Evolutionary conservation across 2,888 invertebrate species (phyloP).

Genomic region (Xylota segnis): DNA sequence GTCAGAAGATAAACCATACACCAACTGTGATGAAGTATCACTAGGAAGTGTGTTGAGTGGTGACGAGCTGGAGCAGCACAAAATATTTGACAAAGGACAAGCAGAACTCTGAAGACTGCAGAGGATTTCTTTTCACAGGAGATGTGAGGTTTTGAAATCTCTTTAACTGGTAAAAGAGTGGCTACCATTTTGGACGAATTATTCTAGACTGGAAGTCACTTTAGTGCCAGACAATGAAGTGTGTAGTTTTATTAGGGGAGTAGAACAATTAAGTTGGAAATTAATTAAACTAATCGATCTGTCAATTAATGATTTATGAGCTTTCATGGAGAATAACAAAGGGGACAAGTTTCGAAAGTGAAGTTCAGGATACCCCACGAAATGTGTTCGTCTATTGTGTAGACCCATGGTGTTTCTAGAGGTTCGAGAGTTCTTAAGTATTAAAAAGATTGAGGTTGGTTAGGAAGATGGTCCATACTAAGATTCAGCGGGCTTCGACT

Average conservation of each 20-base stretch:
- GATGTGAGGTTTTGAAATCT: not conserved
- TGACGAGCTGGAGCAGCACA: conserved; percentile 57
- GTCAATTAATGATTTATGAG: conserved; percentile 24
- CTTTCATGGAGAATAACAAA: too few relatives aligned
- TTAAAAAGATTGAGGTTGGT: too few relatives aligned
- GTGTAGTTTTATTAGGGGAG: too few relatives aligned
- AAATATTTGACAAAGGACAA: conserved; percentile 35
- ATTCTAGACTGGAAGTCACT: not conserved
- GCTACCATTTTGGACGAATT: conserved; percentile 29
- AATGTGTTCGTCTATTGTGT: not conserved
- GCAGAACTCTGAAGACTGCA: conserved; percentile 7
- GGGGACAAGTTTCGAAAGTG: too few relatives aligned
- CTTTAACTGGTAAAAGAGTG: conserved; percentile 18
- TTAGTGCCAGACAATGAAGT: too few relatives aligned
- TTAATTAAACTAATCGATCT: conserved; percentile 5
- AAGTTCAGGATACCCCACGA: too few relatives aligned
- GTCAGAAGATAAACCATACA: not conserved
- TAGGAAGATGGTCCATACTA: too few relatives aligned
- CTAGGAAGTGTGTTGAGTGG: not conserved
- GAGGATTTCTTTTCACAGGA: not conserved
- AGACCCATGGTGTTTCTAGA: too few relatives aligned
- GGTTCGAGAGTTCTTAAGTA: too few relatives aligned
- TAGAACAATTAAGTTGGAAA: not conserved
- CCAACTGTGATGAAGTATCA: conserved; percentile 41
- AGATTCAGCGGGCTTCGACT: too few relatives aligned